These are phyloP conservation scores for Chalcosyrphus nemorum DNA, from an alignment of 2,888 invertebrate genomes.

Conservation along the genomic window DNA sequence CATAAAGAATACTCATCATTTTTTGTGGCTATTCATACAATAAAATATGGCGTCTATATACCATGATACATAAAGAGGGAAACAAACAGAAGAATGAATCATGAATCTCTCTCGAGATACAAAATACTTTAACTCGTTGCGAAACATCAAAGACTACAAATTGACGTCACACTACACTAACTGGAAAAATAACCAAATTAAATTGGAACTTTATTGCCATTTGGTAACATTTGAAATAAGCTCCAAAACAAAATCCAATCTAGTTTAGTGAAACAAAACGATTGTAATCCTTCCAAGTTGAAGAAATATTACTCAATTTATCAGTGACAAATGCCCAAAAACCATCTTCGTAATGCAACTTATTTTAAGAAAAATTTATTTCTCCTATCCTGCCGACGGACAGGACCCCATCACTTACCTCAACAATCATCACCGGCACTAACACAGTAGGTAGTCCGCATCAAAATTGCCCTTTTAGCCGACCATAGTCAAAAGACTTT, in stretches of 20 bases:
- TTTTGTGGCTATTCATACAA: no score
- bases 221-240: background rate
- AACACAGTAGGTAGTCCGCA: constrained; percentile 37
- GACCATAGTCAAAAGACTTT: constrained; percentile 52
- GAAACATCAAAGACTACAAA: no score
- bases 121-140: no score
- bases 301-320: constrained; percentile 35
- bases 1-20: no score
- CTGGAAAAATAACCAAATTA: no score
- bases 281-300: background rate
- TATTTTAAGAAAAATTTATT: constrained; percentile 51
- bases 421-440: constrained; percentile 48
- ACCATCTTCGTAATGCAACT: constrained; percentile 20
- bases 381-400: constrained; percentile 36
- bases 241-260: background rate
- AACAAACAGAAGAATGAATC: no score
- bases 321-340: constrained; percentile 42
- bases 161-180: no score
- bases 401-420: constrained; percentile 35
- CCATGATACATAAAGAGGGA: no score
- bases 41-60: no score
- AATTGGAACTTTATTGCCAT: background rate
- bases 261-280: constrained; percentile 3
- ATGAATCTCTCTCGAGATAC: no score
- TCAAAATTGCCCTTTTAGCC: constrained; percentile 50